Evolutionary conservation across 2,797 vertebrate genomes (phyloP).

Genomic region (Graptemys geographica): DNA sequence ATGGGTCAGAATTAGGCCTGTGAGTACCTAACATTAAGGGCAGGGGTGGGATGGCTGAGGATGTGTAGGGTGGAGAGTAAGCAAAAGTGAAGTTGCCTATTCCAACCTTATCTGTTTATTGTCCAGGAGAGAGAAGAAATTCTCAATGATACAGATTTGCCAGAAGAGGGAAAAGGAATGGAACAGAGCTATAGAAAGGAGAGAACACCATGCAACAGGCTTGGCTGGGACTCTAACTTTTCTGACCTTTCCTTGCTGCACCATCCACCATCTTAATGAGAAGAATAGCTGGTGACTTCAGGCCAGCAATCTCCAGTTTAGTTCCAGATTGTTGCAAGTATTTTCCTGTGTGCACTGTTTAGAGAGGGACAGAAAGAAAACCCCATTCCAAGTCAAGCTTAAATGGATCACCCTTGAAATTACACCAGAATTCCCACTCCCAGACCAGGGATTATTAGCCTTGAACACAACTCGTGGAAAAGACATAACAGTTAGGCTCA

Average conservation of each 20-base stretch:
- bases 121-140: neutral
- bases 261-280: neutral
- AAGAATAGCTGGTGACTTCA: conserved; percentile 1
- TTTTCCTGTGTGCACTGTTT: neutral
- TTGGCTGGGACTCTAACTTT: neutral
- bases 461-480: neutral
- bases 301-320: conserved; percentile 45
- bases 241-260: neutral
- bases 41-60: neutral
- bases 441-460: accelerated
- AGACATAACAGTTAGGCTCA: conserved; percentile 11
- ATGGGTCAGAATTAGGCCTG: neutral
- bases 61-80: accelerated
- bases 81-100: neutral
- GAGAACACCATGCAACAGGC: neutral
- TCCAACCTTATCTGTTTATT: neutral
- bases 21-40: neutral
- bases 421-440: accelerated
- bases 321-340: neutral
- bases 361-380: neutral
- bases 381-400: neutral
- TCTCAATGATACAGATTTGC: neutral
- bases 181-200: accelerated
- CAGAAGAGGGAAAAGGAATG: neutral
- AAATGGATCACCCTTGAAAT: neutral